Evolutionary conservation across 2,888 invertebrate genomes (phyloP).

Genomic region (Trimorus sp.): DNA sequence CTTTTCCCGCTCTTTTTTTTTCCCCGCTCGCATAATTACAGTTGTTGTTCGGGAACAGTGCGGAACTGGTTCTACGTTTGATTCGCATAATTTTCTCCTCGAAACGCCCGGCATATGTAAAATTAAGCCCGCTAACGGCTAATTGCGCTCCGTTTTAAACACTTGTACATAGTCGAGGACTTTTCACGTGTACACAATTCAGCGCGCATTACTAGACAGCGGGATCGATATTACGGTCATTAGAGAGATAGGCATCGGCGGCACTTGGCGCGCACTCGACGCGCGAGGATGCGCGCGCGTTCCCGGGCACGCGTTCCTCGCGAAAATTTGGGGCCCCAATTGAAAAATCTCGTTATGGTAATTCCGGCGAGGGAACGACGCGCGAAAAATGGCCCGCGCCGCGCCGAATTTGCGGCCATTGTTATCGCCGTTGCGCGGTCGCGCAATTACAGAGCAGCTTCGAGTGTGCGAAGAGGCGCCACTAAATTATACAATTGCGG

Average conservation of each 20-base stretch:
- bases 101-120: slow-evolving; percentile 63
- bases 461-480: slow-evolving; percentile 33
- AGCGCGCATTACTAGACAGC: slow-evolving; percentile 61
- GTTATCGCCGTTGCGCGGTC: slow-evolving; percentile 47
- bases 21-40: slow-evolving; percentile 54
- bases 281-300: slow-evolving; percentile 48
- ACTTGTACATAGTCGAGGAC: slow-evolving; percentile 63
- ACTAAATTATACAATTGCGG: slow-evolving; percentile 57
- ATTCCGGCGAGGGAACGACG: slow-evolving; percentile 28
- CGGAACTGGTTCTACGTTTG: slow-evolving; percentile 61
- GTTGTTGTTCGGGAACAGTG: slow-evolving; percentile 56
- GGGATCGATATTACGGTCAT: slow-evolving; percentile 64
- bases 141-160: slow-evolving; percentile 65
- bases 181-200: slow-evolving; percentile 66
- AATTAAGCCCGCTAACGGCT: slow-evolving; percentile 63
- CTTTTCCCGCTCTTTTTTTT: slow-evolving; percentile 17
- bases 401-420: slow-evolving; percentile 36
- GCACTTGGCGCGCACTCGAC: slow-evolving; percentile 57
- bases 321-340: slow-evolving; percentile 22
- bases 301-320: background rate
- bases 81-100: slow-evolving; percentile 64
- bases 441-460: slow-evolving; percentile 35
- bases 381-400: slow-evolving; percentile 35
- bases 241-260: slow-evolving; percentile 65
- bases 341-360: slow-evolving; percentile 43